Base-by-base conservation (phyloP, 2,113 vertebrate genomes). In the Dasyurus viverrinus region DNA sequence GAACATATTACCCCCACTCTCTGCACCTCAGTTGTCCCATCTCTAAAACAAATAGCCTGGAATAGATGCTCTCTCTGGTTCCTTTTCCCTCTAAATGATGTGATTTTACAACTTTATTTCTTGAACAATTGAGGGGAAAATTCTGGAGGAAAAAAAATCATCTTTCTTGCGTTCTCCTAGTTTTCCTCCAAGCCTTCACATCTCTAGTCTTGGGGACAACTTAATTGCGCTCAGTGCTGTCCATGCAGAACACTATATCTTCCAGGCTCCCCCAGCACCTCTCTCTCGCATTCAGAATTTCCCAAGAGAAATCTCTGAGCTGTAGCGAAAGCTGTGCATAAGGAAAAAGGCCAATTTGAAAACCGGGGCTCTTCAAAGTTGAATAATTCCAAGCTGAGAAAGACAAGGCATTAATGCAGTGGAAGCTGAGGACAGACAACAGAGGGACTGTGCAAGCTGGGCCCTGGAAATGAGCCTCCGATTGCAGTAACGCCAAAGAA, bases 281-380 rank as follows among this genome's bases (percentile, higher is more conserved):
- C 91, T 11, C 68, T 27, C 53, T 94, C 68, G 55, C 46, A 95
- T 96, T 76, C 95, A 92, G 55, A 93, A 93, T 97, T 96, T 95
- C 97, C 95, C 93, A 5, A 10, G 96, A 96, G 97, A 95, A 94
- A 89, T 90, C 54, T 93, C 48, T 11, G 22, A 3, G 23, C n/a
- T 23, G 4, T 55, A 95, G 68, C 92, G 91, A 55, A 89, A 53
- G 91, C 2, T 93, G 12, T 92, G 60, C 90, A 91, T 54, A 50
- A 42, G 0, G 52, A 89, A 94, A 89, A 50, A 26, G 57, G 11
- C 53, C 23, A 8, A 60, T 92, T 68, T 36, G 92, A 96, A 84
- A 55, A 92, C 90, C 53, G 36, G 54, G 25, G 26, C 68, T 96
- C 93, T 95, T 94, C 68, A 92, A n/a, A 53, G 57, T 1, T 90